Evolutionary conservation across 2,113 vertebrate species (phyloP).

Genomic region (Rhineura floridana): DNA sequence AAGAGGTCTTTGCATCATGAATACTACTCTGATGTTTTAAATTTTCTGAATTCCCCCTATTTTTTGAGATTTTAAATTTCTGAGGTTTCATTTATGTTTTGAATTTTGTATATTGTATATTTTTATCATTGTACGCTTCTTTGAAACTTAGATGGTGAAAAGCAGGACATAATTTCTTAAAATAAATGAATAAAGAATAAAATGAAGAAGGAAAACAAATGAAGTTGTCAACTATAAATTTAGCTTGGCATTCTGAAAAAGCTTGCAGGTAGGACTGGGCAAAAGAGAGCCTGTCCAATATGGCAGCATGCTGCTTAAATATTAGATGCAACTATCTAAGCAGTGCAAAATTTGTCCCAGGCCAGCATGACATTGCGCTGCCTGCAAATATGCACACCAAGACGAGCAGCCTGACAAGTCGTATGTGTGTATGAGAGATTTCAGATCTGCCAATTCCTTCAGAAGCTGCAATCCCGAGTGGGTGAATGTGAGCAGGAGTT

Average conservation of each 20-base stretch:
- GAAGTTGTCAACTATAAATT: background rate
- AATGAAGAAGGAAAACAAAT: background rate
- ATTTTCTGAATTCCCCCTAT: no score
- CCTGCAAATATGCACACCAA: background rate
- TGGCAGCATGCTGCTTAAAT: background rate
- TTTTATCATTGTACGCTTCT: no score
- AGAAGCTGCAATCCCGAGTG: background rate
- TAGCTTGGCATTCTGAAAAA: background rate
- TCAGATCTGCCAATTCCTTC: background rate
- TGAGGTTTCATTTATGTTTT: no score
- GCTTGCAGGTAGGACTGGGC: no score
- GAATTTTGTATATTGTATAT: no score
- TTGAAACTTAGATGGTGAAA: no score
- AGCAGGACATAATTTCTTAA: no score
- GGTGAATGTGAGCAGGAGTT: background rate
- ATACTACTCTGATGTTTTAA: no score
- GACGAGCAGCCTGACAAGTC: background rate
- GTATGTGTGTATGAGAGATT: background rate
- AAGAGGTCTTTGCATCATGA: no score
- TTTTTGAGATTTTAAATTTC: no score
- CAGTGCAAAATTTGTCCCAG: background rate
- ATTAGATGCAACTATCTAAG: background rate
- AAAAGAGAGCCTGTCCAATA: background rate
- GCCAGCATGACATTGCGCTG: background rate
- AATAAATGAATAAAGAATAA: background rate